Conservation (phyloP, 2,113 vertebrate species). For the Daphoenositta chrysoptera region DNA sequence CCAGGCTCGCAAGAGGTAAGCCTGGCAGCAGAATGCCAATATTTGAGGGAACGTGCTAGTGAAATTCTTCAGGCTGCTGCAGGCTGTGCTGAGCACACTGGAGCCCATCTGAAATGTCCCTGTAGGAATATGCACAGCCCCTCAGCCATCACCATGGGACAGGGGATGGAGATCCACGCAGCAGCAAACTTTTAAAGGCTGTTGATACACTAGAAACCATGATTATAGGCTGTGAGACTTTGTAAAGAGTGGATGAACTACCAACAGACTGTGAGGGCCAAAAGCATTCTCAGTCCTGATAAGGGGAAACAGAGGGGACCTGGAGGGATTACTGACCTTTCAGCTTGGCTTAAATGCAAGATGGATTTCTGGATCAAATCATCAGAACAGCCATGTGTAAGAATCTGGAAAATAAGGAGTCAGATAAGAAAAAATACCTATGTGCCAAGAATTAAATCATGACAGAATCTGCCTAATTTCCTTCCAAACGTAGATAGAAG, state of each 20-base stretch:
- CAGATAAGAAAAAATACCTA: not conserved
- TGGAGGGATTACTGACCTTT: not conserved
- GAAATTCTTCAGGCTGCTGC: not conserved
- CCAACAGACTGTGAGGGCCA: not conserved
- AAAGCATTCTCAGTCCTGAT: not conserved
- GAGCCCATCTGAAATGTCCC: not conserved
- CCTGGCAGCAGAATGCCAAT: fast-evolving
- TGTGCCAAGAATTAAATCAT: not conserved
- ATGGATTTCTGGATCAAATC: not conserved
- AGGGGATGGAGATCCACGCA: fast-evolving
- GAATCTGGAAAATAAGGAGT: not conserved
- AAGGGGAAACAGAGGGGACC: not conserved
- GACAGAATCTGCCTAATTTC: not conserved
- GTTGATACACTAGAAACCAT: not conserved
- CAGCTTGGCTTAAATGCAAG: not conserved
- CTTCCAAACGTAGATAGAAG: not conserved
- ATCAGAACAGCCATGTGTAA: not conserved
- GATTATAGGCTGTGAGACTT: not conserved
- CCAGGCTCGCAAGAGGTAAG: not conserved
- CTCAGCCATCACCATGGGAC: fast-evolving
- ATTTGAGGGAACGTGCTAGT: not conserved
- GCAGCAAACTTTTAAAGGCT: not conserved
- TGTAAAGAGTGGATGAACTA: not conserved
- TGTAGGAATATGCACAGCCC: fast-evolving
- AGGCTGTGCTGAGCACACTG: not conserved